Evolutionary conservation across 37 sponge, comb jelly and placozoan species (phyloP), one percentile per base, ranked within the genome.

Genomic region (Ephydatia muelleri): DNA sequence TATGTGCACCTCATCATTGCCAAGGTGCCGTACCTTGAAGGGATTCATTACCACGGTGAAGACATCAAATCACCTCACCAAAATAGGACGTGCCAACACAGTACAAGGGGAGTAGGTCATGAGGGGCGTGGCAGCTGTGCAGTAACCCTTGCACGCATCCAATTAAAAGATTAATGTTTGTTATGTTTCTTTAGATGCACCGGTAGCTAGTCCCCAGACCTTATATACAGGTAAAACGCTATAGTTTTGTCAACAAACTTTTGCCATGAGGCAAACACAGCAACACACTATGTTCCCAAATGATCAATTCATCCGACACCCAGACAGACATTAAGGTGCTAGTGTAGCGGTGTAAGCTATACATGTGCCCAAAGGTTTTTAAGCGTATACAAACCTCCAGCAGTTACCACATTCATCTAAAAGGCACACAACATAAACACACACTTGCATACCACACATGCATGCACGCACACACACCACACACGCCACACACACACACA

Each of bases 1-100:
- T 34, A 99, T 88, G 71, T 91, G 94, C 12, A 99, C 90, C 68
- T 97, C 94, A 81, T 99, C 99, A 80, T 99, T 99, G 28, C 99
- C 99, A 70, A 97, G 82, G 48, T 97, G 98, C 2, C 93, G 88
- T 2, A 97, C 82, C 97, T 97, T 77, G 14, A 57, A 21, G 43
- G 57, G 57, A 57, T 57, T 57, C 57, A 14, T 57, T 57, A 57
- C 57, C 57, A 57, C 19, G 57, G 57, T 57, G 57, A 57, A 57
- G 57, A 57, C 57, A 14, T 57, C 57, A 57, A 57, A 21, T 57
- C 16, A 57, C 57, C 16, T 11, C 16, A 57, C 19, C 19, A 14
- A 57, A 34, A 38, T 25, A 43, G 67, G 67, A 25, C 65, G 5
- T 8, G 9, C 4, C n/a, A 25, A 21, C 8, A 43, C 47, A 43